phyloP scores from a whole-genome alignment of 2,797 vertebrate genomes.

The Babyrousa celebensis region DNA sequence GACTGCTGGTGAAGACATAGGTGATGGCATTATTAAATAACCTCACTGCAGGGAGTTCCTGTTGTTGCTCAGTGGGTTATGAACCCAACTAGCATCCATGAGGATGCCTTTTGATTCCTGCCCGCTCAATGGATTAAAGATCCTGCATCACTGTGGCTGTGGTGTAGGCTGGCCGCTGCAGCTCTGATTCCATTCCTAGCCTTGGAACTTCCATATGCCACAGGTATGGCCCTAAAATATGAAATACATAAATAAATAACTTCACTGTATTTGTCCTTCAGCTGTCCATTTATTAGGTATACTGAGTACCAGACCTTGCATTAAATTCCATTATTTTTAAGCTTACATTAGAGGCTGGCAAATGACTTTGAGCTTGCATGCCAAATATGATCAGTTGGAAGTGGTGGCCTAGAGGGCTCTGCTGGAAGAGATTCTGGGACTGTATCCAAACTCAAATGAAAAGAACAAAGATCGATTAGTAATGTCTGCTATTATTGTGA shows the following conservation, averaged over 20 bases:
- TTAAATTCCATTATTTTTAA: conserved; percentile 63
- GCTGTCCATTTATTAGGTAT: background rate
- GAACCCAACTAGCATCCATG: too few relatives aligned
- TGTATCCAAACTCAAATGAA: conserved; percentile 69
- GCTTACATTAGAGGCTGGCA: background rate
- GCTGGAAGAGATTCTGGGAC: conserved; percentile 35
- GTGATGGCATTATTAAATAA: background rate
- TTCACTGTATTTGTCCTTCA: background rate
- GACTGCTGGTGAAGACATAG: background rate
- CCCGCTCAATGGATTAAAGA: too few relatives aligned
- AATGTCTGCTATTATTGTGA: conserved; percentile 46
- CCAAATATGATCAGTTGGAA: conserved; percentile 51
- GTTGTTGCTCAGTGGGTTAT: too few relatives aligned
- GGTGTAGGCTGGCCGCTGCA: too few relatives aligned
- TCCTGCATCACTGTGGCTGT: too few relatives aligned
- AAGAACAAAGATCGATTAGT: conserved; percentile 62
- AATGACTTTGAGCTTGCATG: background rate
- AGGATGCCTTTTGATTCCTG: too few relatives aligned
- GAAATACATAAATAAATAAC: background rate
- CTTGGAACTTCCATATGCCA: too few relatives aligned
- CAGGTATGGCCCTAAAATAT: too few relatives aligned
- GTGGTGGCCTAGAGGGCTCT: background rate
- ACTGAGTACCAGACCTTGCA: conserved; percentile 17
- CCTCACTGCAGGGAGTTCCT: background rate
- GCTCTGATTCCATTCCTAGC: too few relatives aligned